Evolutionary conservation across 2,797 vertebrate genomes (phyloP), one percentile per base, ranked within the genome.

Genomic region (Limosa lapponica): DNA sequence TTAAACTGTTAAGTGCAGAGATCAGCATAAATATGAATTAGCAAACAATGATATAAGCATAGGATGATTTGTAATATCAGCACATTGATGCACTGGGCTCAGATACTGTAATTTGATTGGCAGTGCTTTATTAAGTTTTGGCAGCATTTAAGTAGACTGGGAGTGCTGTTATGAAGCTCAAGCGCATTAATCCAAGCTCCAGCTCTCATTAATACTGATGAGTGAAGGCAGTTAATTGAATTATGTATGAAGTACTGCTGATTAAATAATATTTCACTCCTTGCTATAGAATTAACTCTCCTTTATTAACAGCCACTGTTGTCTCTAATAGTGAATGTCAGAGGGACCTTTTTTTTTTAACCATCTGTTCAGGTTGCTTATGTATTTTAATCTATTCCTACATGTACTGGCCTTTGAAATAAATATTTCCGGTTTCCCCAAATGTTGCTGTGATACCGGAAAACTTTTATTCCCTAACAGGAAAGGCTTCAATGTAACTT

Each of bases 251-350:
- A 98, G 97, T 96, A 81, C 92, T 95, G 95, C 95, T 98, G 98
- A 98, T 98, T 98, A 98, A 98, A 98, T 98, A 97, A 97, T 98
- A 98, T 98, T 98, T 98, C 95, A 96, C 95, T 98, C 90, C 95
- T 96, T 95, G 91, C 96, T 97, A 96, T 81, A 97, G 95, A 97
- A 98, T 98, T 97, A 97, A 89, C 94, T 96, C 89, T 94, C 96
- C 91, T 97, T 95, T 97, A 97, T 98, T 97, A 97, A 96, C 93
- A 97, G 88, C 65, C 94, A 97, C 95, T 89, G 95, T 95, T 98
- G 94, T 97, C 93, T 97, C 92, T 95, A 87, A 93, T 67, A 96
- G 82, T 82, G 95, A 97, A 96, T 96, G 97, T 98, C 97, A 97
- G 36, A 89, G 81, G 93, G 94, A 98, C 89, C 75, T 97, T 95